Base-by-base conservation (phyloP, 2,888 invertebrate species). In the Pterostichus niger region DNA sequence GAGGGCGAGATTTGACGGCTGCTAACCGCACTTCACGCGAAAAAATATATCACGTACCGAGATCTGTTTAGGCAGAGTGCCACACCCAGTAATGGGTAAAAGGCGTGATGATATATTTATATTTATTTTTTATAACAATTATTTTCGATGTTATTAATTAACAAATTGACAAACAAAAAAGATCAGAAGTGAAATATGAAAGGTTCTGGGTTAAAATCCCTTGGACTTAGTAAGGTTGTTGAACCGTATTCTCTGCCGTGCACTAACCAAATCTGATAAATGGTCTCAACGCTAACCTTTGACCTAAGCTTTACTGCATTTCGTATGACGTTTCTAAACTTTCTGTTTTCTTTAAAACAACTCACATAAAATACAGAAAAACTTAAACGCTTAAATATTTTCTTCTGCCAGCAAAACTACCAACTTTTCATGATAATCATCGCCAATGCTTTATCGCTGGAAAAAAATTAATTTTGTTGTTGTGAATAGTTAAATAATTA, bases 271-370 rank as follows among this genome's bases (percentile, higher is more conserved):
- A 71, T 71, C 68, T 46, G 68, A 71, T 71, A 71, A 71, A 71
- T 71, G 68, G 44, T 71, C 15, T 13, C 9, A 11, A 5, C 13
- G 40, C 68, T 71, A 44, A 71, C 68, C 68, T 71, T 40, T 71
- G 10, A 40, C 68, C 68, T 44, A 17, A 31, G 68, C 68, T 71
- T 56, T 71, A 44, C 44, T 71, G 68, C 68, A 71, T 71, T 71
- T 13, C 44, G 44, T 71, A 71, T 71, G 68, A 68, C 68, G 68
- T 71, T 15, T 44, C 44, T 44, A 44, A 64, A 56, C 17, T 71
- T 71, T 71, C 40, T 71, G 44, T 15, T 44, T 71, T 71, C 68
- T 71, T 71, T 71, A 71, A 71, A 71, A 71, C 68, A 71, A 71
- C 44, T 71, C 68, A 71, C 68, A 71, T 71, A 71, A 71, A 71